phyloP scores from a whole-genome alignment of 1,140 invertebrate species.

The Drosophila sucinea region DNA sequence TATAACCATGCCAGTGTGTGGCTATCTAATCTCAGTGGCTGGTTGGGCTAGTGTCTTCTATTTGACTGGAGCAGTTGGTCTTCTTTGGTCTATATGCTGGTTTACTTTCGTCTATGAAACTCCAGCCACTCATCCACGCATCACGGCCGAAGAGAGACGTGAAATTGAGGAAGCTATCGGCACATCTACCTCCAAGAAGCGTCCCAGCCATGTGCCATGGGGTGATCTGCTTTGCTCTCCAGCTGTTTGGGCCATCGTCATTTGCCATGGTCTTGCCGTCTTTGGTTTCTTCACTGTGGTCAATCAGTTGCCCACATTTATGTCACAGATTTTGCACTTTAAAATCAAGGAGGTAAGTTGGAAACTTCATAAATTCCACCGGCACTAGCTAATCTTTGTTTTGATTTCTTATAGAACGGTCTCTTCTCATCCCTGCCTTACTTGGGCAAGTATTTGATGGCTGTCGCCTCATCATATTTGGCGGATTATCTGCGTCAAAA shows the following conservation, averaged over 20 bases:
- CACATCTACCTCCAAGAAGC: constrained; percentile 84
- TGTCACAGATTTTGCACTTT: constrained; percentile 94
- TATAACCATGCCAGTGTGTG: constrained; percentile 91
- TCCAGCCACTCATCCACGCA: constrained; percentile 93
- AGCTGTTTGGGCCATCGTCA: constrained; percentile 96
- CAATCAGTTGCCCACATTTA: constrained; percentile 96
- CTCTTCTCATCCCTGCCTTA: constrained; percentile 94
- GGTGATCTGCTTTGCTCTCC: constrained; percentile 89
- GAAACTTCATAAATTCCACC: background rate
- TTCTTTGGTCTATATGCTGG: constrained; percentile 94
- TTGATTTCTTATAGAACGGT: constrained; percentile 86
- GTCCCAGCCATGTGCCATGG: constrained; percentile 91
- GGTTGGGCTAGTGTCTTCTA: constrained; percentile 95
- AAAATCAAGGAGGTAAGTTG: constrained; percentile 88
- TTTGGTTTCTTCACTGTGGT: constrained; percentile 98
- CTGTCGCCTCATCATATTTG: constrained; percentile 87
- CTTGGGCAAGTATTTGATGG: constrained; percentile 92
- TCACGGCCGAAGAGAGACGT: constrained; percentile 90
- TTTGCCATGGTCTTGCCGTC: constrained; percentile 95
- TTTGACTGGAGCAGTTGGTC: constrained; percentile 89
- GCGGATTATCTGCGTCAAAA: constrained; percentile 88
- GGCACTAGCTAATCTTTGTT: background rate
- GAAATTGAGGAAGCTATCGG: constrained; percentile 91
- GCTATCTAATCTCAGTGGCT: constrained; percentile 89
- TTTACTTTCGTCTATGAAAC: constrained; percentile 93